Conservation (phyloP, 2,113 vertebrate genomes). For the Synchiropus splendidus region DNA sequence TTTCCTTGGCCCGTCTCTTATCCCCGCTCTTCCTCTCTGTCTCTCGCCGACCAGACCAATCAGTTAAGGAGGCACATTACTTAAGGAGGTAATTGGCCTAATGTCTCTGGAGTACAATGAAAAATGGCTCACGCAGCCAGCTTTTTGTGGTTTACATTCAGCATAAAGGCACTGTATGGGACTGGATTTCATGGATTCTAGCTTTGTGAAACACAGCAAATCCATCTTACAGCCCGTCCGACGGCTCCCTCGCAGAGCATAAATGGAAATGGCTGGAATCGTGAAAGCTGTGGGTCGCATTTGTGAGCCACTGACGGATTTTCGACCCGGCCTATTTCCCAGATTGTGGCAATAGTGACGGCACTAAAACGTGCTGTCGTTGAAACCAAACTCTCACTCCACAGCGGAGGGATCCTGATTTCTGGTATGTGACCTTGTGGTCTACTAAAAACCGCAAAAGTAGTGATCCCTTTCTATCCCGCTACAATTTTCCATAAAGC, state of each 20-base stretch:
- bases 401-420: slow-evolving; percentile 50
- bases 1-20: slow-evolving; percentile 10
- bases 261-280: slow-evolving; percentile 4
- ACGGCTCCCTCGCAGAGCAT: slow-evolving; percentile 1
- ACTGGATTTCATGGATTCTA: slow-evolving; percentile 21
- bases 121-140: slow-evolving; percentile 30
- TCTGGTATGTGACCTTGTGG: slow-evolving; percentile 60
- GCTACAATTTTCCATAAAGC: slow-evolving; percentile 49
- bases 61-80: slow-evolving; percentile 48
- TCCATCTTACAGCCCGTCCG: background rate
- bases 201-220: slow-evolving; percentile 14
- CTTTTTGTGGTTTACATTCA: slow-evolving; percentile 34
- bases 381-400: slow-evolving; percentile 32
- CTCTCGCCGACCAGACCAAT: slow-evolving; percentile 41
- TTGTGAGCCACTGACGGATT: slow-evolving; percentile 25
- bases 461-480: slow-evolving; percentile 49
- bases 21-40: slow-evolving; percentile 10
- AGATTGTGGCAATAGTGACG: slow-evolving; percentile 28
- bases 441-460: slow-evolving; percentile 53
- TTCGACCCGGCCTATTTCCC: slow-evolving; percentile 41
- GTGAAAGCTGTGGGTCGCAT: slow-evolving; percentile 7
- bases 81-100: slow-evolving; percentile 53
- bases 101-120: slow-evolving; percentile 46
- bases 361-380: slow-evolving; percentile 30
- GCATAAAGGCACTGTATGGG: slow-evolving; percentile 12